phyloP scores from a whole-genome alignment of 2,113 vertebrate genomes.

The Coregonus clupeaformis region DNA sequence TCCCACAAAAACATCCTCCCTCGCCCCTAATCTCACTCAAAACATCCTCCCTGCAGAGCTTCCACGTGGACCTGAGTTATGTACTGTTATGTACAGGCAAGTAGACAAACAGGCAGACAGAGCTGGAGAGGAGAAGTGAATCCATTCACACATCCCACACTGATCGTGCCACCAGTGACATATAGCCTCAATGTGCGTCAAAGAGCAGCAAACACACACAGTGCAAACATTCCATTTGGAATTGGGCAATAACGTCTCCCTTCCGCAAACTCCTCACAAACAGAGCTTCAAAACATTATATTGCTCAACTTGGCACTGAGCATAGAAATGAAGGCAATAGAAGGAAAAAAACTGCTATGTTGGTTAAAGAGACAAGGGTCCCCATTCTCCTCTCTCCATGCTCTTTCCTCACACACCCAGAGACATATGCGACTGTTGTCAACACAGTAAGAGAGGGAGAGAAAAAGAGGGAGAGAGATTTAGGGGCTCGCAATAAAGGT shows the following conservation, averaged over 20 bases:
- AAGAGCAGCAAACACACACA: not conserved
- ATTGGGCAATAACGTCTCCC: too few relatives aligned
- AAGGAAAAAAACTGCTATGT: slow-evolving; percentile 3
- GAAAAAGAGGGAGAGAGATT: not conserved
- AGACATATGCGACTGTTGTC: slow-evolving; percentile 13
- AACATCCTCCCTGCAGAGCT: slow-evolving; percentile 1
- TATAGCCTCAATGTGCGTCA: not conserved
- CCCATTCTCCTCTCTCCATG: too few relatives aligned
- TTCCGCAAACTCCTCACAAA: not conserved
- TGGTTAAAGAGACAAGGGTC: slow-evolving; percentile 17
- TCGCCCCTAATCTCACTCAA: not conserved
- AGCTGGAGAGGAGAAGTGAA: not conserved
- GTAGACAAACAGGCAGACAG: not conserved
- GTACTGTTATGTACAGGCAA: not conserved
- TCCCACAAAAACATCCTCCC: slow-evolving; percentile 47
- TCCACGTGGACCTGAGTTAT: not conserved
- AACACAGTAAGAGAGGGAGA: not conserved
- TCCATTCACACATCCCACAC: not conserved
- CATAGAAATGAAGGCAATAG: not conserved
- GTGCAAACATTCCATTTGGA: too few relatives aligned
- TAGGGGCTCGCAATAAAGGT: not conserved
- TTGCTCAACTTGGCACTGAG: not conserved
- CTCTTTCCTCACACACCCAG: slow-evolving; percentile 3
- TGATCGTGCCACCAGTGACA: not conserved
- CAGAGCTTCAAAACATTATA: not conserved